Conservation (phyloP, 1,140 invertebrate genomes). For the Bombus waltoni region DNA sequence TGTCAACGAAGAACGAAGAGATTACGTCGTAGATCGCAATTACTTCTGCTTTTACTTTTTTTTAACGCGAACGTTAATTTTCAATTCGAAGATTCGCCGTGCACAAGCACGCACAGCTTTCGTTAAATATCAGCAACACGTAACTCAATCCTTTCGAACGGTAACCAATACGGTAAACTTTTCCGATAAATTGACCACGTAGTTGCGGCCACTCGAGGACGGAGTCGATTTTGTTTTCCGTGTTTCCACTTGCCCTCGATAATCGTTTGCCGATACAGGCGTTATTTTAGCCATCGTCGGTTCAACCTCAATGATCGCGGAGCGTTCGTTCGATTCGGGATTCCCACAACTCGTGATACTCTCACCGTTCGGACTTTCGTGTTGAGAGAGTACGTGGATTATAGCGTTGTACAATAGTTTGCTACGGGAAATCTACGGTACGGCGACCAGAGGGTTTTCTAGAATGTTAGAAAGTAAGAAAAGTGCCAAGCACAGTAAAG, state of each 20-base stretch:
- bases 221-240: conserved; percentile 24
- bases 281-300: conserved; percentile 9
- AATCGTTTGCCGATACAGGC: conserved; percentile 34
- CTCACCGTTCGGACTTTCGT: not conserved
- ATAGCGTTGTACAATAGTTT: not conserved
- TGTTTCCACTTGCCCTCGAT: not conserved
- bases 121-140: conserved; percentile 40
- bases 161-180: conserved; percentile 12
- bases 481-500: conserved; percentile 66
- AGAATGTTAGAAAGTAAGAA: conserved; percentile 14
- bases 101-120: not conserved
- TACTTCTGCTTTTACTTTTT: not conserved
- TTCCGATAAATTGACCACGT: conserved; percentile 15
- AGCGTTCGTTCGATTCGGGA: not conserved
- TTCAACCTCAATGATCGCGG: not conserved
- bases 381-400: not conserved
- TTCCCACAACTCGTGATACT: conserved; percentile 43
- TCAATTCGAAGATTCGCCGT: not conserved
- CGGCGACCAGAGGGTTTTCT: conserved; percentile 1
- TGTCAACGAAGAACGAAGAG: not conserved
- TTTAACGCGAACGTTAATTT: not conserved
- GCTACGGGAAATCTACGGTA: conserved; percentile 23
- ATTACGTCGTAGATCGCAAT: not conserved
- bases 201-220: not conserved
- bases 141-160: not conserved